Evolutionary conservation across 2,797 vertebrate genomes (phyloP).

Genomic region (Simalia tracyae): DNA sequence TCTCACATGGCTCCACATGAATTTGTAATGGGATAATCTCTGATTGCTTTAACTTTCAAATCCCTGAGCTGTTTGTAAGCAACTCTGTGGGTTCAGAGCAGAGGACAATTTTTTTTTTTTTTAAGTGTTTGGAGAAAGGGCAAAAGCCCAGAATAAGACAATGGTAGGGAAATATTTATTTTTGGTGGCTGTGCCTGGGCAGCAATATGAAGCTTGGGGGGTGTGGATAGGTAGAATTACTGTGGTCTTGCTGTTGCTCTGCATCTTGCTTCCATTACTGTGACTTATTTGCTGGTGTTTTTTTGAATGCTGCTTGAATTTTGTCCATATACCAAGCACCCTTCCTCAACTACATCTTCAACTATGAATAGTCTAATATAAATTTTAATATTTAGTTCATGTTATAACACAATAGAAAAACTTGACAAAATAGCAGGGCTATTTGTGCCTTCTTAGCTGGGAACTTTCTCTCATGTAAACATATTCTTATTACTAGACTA

Average conservation of each 20-base stretch:
- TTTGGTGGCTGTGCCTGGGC: background rate
- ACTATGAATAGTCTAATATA: background rate
- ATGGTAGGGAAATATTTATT: background rate
- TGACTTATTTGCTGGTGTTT: background rate
- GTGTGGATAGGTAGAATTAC: background rate
- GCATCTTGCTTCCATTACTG: background rate
- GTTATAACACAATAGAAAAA: background rate
- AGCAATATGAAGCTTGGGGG: background rate
- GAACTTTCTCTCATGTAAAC: background rate
- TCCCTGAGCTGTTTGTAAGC: background rate
- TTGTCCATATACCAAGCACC: background rate
- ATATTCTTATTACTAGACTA: background rate
- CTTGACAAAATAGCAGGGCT: background rate
- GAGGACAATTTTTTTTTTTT: background rate
- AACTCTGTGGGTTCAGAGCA: background rate
- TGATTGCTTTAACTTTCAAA: background rate
- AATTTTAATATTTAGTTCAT: background rate
- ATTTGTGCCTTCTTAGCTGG: background rate
- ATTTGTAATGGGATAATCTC: background rate
- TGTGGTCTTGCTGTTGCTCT: background rate
- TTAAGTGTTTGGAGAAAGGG: background rate
- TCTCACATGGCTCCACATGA: background rate
- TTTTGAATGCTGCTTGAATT: background rate
- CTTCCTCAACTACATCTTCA: background rate
- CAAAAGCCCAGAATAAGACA: background rate